A percentile compares a stretch with the other conserved stretches of the same genome.
These are phyloP conservation scores for Mandrillus leucophaeus DNA, from an alignment of 2,113 vertebrate species.

Conservation along the genomic window DNA sequence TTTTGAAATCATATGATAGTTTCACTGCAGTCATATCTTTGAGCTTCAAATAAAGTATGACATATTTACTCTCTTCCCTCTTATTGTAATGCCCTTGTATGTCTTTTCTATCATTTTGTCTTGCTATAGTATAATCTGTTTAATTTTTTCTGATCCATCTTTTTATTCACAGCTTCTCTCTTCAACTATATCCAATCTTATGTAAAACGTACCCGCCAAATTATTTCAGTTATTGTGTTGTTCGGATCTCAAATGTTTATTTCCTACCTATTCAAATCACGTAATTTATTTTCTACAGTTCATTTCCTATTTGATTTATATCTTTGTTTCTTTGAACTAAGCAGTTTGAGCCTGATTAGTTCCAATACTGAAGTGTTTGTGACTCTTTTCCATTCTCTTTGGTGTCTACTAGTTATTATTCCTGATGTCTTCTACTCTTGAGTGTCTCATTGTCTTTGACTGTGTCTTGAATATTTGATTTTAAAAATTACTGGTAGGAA, in stretches of 20 bases:
- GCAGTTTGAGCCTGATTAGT: background rate
- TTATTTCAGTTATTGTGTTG: background rate
- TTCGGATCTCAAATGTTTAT: background rate
- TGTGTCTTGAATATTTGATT: background rate
- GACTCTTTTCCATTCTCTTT: background rate
- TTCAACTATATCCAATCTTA: background rate
- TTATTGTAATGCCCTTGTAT: background rate
- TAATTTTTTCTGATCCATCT: background rate
- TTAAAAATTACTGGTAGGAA: background rate
- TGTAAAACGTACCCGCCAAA: background rate
- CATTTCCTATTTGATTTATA: background rate
- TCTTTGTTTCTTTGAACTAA: slow-evolving; percentile 6
- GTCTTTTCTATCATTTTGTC: background rate
- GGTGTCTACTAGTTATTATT: background rate
- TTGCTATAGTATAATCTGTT: background rate
- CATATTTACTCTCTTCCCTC: background rate
- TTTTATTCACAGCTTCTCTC: background rate
- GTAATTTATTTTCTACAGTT: background rate
- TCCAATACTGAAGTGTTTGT: background rate
- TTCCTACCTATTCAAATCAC: background rate
- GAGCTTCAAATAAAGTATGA: background rate
- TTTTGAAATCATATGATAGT: background rate
- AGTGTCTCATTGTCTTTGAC: background rate
- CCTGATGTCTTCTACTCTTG: background rate
- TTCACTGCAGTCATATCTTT: background rate